Evolutionary conservation across 2,113 vertebrate genomes (phyloP).

Genomic region (Pseudopodoces humilis): DNA sequence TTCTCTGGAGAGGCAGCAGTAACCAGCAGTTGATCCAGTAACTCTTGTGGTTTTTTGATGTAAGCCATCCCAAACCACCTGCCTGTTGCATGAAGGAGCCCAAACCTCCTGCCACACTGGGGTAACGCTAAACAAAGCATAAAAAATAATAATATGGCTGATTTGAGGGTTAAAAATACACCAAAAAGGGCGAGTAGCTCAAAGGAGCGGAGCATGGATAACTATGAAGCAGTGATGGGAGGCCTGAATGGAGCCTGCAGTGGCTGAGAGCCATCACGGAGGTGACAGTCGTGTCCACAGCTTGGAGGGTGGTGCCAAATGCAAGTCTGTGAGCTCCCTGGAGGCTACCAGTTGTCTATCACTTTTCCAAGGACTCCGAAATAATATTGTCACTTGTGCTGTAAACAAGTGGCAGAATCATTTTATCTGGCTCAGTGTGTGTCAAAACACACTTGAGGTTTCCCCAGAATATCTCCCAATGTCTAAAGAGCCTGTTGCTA

Average conservation of each 20-base stretch:
- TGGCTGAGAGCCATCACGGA: neutral
- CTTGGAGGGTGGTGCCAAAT: neutral
- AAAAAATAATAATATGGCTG: neutral
- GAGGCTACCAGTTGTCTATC: constrained; percentile 9
- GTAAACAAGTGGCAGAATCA: constrained; percentile 30
- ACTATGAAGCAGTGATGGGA: neutral
- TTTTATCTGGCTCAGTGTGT: neutral
- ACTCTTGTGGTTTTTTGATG: rapidly evolving
- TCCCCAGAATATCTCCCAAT: neutral
- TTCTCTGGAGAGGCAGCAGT: neutral
- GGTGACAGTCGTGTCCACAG: neutral
- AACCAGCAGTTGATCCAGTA: neutral
- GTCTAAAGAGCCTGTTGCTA: neutral
- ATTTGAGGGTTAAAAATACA: neutral
- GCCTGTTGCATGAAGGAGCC: neutral
- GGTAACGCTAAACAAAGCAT: neutral
- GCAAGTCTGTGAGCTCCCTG: neutral
- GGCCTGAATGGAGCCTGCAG: neutral
- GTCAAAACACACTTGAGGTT: constrained; percentile 8
- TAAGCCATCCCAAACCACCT: neutral
- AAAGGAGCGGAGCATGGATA: rapidly evolving
- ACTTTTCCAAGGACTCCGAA: neutral
- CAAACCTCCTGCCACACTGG: rapidly evolving
- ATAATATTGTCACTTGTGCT: constrained; percentile 27
- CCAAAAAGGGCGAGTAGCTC: neutral